A percentile compares a stretch with the other conserved stretches of the same genome.
phyloP scores from a whole-genome alignment of 2,113 vertebrate genomes.

The Athene cunicularia region DNA sequence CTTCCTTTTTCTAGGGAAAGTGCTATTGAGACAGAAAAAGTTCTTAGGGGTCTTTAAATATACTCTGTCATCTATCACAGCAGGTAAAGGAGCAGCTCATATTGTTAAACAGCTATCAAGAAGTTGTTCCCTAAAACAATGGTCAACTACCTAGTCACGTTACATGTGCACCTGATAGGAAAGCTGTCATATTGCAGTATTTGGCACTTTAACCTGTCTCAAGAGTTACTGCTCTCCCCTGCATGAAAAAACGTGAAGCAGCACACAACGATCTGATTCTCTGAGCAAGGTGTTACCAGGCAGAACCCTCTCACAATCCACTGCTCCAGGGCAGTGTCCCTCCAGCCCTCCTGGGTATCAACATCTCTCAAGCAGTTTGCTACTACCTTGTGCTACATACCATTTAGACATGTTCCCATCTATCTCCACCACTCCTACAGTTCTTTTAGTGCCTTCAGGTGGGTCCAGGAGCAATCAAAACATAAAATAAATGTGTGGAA shows the following conservation, averaged over 20 bases:
- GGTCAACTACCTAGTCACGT: neutral
- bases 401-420: neutral
- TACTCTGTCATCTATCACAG: neutral
- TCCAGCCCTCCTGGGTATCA: neutral
- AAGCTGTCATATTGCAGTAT: neutral
- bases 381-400: neutral
- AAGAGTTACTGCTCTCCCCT: neutral
- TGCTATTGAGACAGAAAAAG: neutral
- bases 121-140: neutral
- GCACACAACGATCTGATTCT: neutral
- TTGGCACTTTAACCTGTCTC: neutral
- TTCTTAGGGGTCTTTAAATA: neutral
- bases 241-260: neutral
- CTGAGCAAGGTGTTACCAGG: neutral
- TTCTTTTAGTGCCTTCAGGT: neutral
- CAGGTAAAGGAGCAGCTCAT: neutral
- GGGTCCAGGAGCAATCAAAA: neutral
- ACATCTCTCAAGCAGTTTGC: neutral
- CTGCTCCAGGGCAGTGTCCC: neutral
- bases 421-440: neutral
- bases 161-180: neutral
- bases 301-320: neutral
- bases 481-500: slow-evolving; percentile 39
- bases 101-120: neutral
- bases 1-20: neutral